Base-by-base conservation (phyloP, 2,888 invertebrate genomes). In the Xestobium rufovillosum region DNA sequence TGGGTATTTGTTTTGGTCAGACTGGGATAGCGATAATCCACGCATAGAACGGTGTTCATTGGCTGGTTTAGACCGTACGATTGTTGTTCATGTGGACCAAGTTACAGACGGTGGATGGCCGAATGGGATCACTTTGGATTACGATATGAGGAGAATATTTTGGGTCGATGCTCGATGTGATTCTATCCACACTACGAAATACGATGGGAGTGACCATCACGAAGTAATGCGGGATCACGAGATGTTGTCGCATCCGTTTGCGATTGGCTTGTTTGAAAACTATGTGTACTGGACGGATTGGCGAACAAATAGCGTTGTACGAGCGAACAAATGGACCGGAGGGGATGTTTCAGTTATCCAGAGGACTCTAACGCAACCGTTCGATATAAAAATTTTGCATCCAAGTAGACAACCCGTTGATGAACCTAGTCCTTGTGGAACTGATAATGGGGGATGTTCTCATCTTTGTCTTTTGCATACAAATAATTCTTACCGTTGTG, bases 271-370 rank as follows among this genome's bases (percentile, higher is more conserved):
- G 39, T 90, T 83, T 68, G 90, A 85, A 59, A 80, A 82, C 56
- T 80, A 83, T 63, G 80, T 92, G 8, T 94, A 88, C 68, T 94
- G 91, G 90, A 91, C 90, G 0, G 92, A 94, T 68, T 92, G 94
- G 94, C 73, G 88, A 45, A 81, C 81, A 37, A 88, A 87, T 61
- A 81, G 85, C 43, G 84, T 94, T 2, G 80, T 87, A 50, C 71
- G 84, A 55, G 89, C 90, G 16, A 85, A 86, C 68, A 92, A 92
- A 67, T 90, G 86, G 81, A 82, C 82, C 62, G 87, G 83, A 41
- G 75, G 77, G 13, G 79, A 84, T 60, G 80, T 88, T 2, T 71
- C 76, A 40, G 78, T 85, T 10, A 76, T 92, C 49, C 87, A 89
- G 61, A 72, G 83, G 47, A 85, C 88, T 8, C 73, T 83, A 43